Evolutionary conservation across 2,888 invertebrate species (phyloP), one percentile per base, ranked within the genome.

Genomic region (Pterostichus madidus): DNA sequence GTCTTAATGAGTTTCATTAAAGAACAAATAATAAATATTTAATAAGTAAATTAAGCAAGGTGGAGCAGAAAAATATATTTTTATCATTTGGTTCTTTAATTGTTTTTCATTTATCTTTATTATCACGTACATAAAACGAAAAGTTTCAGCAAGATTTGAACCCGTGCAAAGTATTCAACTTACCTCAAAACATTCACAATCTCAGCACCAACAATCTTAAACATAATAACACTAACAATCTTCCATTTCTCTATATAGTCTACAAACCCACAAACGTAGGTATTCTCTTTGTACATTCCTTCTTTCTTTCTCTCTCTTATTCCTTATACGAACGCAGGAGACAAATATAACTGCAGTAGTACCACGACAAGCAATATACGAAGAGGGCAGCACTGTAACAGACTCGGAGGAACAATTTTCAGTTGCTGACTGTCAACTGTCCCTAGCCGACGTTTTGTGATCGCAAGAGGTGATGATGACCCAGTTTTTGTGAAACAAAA

Each of bases 201-300:
- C 10, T 49, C n/a, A 8, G 5, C 39, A 5, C 0, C 10, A 49
- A n/a, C 5, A n/a, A 11, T 49, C 13, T n/a, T 8, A 35, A 32
- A 11, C 61, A 61, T 61, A 61, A 61, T 61, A 61, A 61, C 61
- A 61, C 35, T 61, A 61, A 61, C 61, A 61, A 61, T 61, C n/a
- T 32, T n/a, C 61, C 24, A 56, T 56, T 24, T 24, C 61, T 49
- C 32, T 32, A 5, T 10, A 61, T 61, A 32, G 56, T 56, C 56
- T 56, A 56, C 11, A 24, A 24, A 32, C 61, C 61, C 31, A 32
- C 61, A n/a, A 61, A 32, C 8, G 15, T 52, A n/a, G 52, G 17
- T 24, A 24, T 56, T 56, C 39, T 39, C 49, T 5, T n/a, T n/a
- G 5, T 2, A 49, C 49, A 61, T 61, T 32, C 6, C 35, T 32